Percentiles rank a stretch among this genome's conserved stretches.
Conservation (phyloP, 2,113 vertebrate genomes). For the Rissa tridactyla region DNA sequence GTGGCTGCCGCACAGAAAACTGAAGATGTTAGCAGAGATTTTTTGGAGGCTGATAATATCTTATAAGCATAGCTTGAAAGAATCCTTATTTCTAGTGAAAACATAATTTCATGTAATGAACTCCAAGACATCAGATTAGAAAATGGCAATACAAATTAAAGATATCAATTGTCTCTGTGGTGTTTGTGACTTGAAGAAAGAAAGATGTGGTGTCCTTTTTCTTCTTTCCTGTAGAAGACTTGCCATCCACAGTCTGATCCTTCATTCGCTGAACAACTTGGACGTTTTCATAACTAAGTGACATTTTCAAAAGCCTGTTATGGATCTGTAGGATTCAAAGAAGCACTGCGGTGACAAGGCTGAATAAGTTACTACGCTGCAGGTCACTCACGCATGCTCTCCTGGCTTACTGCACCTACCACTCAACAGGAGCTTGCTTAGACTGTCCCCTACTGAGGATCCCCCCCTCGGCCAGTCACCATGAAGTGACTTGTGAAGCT, state of each 20-base stretch:
- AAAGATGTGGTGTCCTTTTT: neutral
- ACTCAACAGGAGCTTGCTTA: neutral
- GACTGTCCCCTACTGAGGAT: neutral
- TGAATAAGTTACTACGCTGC: neutral
- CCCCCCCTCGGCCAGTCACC: neutral
- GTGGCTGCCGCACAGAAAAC: neutral
- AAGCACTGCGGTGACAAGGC: neutral
- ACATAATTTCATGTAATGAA: neutral
- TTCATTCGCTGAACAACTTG: neutral
- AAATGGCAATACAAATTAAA: neutral
- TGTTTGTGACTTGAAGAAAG: neutral
- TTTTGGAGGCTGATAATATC: neutral
- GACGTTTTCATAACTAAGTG: neutral
- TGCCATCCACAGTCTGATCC: neutral
- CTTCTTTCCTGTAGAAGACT: neutral
- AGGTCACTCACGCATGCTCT: neutral
- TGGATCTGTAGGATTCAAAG: neutral
- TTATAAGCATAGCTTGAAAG: neutral
- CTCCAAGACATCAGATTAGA: neutral
- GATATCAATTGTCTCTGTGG: rapidly evolving
- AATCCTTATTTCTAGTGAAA: neutral
- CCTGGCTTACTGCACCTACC: neutral
- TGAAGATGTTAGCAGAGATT: neutral
- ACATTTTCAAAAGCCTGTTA: neutral
- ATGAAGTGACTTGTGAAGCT: neutral